These are phyloP conservation scores for Microchrysa polita DNA, from an alignment of 2,888 invertebrate species.

Conservation along the genomic window DNA sequence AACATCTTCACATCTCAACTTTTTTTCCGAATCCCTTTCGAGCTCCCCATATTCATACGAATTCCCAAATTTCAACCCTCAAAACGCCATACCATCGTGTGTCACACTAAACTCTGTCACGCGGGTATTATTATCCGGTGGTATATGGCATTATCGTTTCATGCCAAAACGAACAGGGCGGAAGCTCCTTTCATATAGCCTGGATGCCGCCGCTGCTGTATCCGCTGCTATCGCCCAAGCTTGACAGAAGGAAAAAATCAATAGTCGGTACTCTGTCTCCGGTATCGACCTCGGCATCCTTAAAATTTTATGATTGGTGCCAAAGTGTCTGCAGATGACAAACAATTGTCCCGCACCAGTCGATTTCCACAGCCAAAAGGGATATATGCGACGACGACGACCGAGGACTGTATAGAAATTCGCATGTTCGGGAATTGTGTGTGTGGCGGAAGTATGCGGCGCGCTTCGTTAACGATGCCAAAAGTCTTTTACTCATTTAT, in stretches of 20 bases:
- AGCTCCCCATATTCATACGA: not conserved
- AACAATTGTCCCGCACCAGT: constrained; percentile 39
- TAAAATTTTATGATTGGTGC: constrained; percentile 49
- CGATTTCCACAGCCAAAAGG: constrained; percentile 8
- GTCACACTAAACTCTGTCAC: not conserved
- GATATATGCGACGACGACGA: not conserved
- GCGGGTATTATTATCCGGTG: not conserved
- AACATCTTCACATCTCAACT: not conserved
- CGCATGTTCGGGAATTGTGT: constrained; percentile 12
- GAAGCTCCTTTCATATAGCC: constrained; percentile 7
- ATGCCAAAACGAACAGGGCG: constrained; percentile 8
- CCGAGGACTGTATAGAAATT: no score
- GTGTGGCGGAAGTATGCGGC: not conserved
- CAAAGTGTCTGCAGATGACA: constrained; percentile 47
- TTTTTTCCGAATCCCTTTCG: not conserved
- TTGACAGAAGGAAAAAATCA: constrained; percentile 14
- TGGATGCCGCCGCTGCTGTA: constrained; percentile 8
- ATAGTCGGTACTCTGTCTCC: constrained; percentile 37
- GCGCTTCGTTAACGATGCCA: constrained; percentile 18
- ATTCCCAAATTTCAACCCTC: no score
- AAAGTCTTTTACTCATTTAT: no score
- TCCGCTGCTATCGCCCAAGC: not conserved
- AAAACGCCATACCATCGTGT: not conserved
- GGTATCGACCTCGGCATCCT: constrained; percentile 35
- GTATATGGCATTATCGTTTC: constrained; percentile 13